Base-by-base conservation (phyloP, 1,140 invertebrate genomes). In the Caenorhabditis brenneri region DNA sequence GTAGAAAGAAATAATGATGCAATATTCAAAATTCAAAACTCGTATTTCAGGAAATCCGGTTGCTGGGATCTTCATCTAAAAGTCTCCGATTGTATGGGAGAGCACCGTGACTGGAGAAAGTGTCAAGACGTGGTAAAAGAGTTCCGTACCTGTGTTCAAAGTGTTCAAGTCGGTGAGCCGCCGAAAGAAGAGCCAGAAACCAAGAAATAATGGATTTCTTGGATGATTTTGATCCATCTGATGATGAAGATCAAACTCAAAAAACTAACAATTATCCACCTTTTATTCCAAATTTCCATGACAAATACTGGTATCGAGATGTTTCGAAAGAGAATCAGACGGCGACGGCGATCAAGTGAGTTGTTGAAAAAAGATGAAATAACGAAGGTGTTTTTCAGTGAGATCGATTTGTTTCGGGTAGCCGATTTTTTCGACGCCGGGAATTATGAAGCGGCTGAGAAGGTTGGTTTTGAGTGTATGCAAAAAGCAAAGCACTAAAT, bases 1-100 rank as follows among this genome's bases (percentile, higher is more conserved):
- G 79, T 80, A 53, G 10, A 39, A 2, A 46, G 5, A 42, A 24
- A 39, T 15, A 36, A 48, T 79, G 46, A 51, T 53, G 29, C 79
- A 51, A 80, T n/a, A n/a, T 51, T 80, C 46, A 29, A 24, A 2
- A 31, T 1, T 3, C 4, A 31, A 80, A 80, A n/a, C 12, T 53
- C 12, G 2, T n/a, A 31, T 42, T 81, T 81, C 46, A 69, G 83
- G 16, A 55, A 60, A 31, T 80, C 74, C n/a, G 85, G 85, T 0
- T 86, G 85, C 81, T 86, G 81, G 85, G 82, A 86, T 53, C 29
- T 58, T 19, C 85, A 86, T 51, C 31, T 84, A 4, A 74, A 39
- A 53, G 81, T 86, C 16, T 84, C 85, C 19, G 81, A 84, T 46
- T 86, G 85, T 78, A 86, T 86, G 85, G 48, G 74, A 42, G 85